phyloP scores from a whole-genome alignment of 1,140 invertebrate genomes.

The Halictus rubicundus region DNA sequence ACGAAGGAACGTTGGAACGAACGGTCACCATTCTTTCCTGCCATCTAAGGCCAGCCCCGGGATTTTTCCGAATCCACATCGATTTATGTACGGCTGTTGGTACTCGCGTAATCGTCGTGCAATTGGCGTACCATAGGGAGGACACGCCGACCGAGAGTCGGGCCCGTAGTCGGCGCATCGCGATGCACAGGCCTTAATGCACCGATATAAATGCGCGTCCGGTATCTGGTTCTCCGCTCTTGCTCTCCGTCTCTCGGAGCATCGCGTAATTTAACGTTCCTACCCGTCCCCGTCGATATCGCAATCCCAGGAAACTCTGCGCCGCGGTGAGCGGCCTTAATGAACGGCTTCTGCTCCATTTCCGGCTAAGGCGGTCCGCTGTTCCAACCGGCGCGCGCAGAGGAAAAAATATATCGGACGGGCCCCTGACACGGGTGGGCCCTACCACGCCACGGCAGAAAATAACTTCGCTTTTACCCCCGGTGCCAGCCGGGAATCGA shows the following conservation, averaged over 20 bases:
- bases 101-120: conserved; percentile 55
- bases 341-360: conserved; percentile 51
- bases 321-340: conserved; percentile 42
- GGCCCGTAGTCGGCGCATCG: conserved; percentile 18
- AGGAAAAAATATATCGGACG: conserved; percentile 13
- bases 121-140: conserved; percentile 52
- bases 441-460: background rate
- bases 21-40: conserved; percentile 37
- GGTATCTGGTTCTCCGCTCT: conserved; percentile 59
- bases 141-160: conserved; percentile 13
- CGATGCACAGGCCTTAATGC: conserved; percentile 59
- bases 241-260: conserved; percentile 10
- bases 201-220: conserved; percentile 67
- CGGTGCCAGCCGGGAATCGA: background rate
- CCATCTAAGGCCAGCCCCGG: conserved; percentile 22
- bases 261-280: conserved; percentile 59
- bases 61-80: conserved; percentile 28
- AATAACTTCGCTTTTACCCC: conserved; percentile 10
- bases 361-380: conserved; percentile 42
- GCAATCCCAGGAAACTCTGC: conserved; percentile 48
- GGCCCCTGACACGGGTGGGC: conserved; percentile 6
- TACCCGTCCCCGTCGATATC: conserved; percentile 52
- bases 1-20: background rate
- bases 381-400: background rate
- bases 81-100: conserved; percentile 48